phyloP scores from a whole-genome alignment of 2,888 invertebrate genomes.

The Eilema depressum region DNA sequence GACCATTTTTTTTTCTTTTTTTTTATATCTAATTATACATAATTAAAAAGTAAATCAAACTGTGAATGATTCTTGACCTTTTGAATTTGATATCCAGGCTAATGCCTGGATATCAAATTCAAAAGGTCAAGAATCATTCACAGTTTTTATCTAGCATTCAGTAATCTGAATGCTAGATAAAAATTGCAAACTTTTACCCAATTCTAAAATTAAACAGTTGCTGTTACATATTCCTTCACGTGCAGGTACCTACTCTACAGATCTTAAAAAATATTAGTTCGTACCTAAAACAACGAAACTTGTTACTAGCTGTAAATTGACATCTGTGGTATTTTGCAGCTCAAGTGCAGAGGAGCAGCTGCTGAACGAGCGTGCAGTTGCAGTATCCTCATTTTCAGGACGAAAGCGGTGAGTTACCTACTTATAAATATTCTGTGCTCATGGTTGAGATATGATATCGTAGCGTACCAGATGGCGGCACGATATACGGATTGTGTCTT shows the following conservation, averaged over 20 bases:
- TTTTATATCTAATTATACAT: no score
- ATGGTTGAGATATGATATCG: background rate
- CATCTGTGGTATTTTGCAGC: background rate
- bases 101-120: no score
- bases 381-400: background rate
- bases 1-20: no score
- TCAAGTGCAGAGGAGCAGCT: background rate
- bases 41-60: no score
- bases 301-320: background rate
- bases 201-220: no score
- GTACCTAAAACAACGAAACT: background rate
- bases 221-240: no score
- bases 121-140: no score
- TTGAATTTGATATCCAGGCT: no score
- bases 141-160: no score
- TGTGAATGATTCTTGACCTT: no score
- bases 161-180: no score
- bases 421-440: background rate
- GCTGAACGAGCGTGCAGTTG: background rate
- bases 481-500: background rate
- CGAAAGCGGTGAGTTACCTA: background rate
- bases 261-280: background rate
- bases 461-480: background rate
- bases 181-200: no score
- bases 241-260: background rate